A percentile compares a stretch with the other conserved stretches of the same genome.
These are phyloP conservation scores for Ormyrus pomaceus DNA, from an alignment of 2,888 invertebrate species.

Conservation along the genomic window DNA sequence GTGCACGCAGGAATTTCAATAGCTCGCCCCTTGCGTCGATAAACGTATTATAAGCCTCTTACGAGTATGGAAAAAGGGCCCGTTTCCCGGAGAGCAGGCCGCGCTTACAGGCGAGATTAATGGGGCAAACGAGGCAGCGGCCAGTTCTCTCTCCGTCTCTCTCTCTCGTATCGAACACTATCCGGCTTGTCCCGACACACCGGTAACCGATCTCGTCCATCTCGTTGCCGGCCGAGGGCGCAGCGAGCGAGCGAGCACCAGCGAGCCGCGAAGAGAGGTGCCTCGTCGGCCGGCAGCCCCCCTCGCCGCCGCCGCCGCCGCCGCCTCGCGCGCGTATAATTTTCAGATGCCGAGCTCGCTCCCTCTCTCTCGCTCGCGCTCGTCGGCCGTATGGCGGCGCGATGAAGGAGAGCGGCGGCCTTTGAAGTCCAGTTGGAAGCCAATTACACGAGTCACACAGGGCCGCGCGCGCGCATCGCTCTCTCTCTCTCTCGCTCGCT, in stretches of 20 bases:
- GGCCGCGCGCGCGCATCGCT: conserved; percentile 62
- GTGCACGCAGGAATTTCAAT: no score
- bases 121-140: conserved; percentile 71
- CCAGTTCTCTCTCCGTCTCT: conserved; percentile 56
- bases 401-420: conserved; percentile 75
- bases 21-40: background rate
- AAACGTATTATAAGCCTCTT: conserved; percentile 32
- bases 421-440: conserved; percentile 76
- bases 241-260: background rate
- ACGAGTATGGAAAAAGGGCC: no score
- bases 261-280: background rate
- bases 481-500: conserved; percentile 21
- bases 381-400: conserved; percentile 72
- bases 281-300: no score
- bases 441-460: conserved; percentile 76
- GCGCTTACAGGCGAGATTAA: conserved; percentile 63
- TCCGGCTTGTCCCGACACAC: conserved; percentile 69
- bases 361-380: conserved; percentile 57
- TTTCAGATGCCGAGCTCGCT: conserved; percentile 65
- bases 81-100: conserved; percentile 40
- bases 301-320: no score
- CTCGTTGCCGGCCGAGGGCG: conserved; percentile 63
- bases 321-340: conserved; percentile 67
- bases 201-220: conserved; percentile 72
- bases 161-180: conserved; percentile 69